phyloP scores from a whole-genome alignment of 2,797 vertebrate species.

The Macrochelys suwanniensis region DNA sequence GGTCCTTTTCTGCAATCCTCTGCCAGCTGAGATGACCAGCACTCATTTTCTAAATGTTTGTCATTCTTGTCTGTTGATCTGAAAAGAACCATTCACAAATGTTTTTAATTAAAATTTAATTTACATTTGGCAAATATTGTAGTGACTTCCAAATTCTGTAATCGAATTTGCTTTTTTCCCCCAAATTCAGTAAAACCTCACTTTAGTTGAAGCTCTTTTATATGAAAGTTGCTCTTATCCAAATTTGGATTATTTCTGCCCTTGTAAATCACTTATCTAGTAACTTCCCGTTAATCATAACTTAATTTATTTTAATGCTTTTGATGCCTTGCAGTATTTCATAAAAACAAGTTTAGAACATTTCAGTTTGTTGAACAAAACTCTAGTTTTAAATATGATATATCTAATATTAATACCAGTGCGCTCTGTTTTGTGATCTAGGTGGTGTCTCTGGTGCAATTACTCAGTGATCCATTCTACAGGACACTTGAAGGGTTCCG shows the following conservation, averaged over 20 bases:
- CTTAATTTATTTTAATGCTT: background rate
- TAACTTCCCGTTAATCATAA: background rate
- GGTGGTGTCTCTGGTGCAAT: conserved; percentile 95
- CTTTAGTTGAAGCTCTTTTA: background rate
- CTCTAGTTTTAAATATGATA: background rate
- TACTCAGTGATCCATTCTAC: conserved; percentile 97
- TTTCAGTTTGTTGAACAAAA: background rate
- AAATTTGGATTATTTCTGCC: background rate
- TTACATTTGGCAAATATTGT: background rate
- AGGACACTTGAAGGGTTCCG: conserved; percentile 97
- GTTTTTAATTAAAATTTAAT: background rate
- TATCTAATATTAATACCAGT: background rate
- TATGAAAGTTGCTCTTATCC: background rate
- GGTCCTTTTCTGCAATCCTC: background rate
- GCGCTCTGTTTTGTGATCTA: conserved; percentile 73
- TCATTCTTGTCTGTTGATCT: background rate
- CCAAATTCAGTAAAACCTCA: rapidly evolving
- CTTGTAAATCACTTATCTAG: background rate
- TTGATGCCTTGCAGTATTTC: background rate
- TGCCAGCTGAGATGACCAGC: background rate
- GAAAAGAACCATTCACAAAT: background rate
- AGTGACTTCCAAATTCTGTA: background rate
- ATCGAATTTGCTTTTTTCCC: background rate
- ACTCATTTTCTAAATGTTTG: background rate
- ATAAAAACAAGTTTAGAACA: background rate